Conservation (phyloP, 2,888 invertebrate genomes). For the Diogma glabrata region DNA sequence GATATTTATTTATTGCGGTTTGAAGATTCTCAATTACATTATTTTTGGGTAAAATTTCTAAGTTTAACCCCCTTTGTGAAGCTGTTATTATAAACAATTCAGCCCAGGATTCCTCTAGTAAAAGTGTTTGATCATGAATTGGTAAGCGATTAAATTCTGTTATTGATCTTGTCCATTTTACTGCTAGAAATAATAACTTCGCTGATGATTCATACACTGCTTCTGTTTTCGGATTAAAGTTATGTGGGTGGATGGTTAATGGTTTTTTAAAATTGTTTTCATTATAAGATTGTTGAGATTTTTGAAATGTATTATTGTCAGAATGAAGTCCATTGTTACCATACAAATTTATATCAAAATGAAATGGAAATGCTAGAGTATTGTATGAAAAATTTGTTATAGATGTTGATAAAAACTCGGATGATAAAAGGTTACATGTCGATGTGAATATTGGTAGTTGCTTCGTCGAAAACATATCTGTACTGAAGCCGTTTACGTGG, state of each 20-base stretch:
- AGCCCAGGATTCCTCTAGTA: conserved; percentile 71
- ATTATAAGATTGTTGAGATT: too few species aligned
- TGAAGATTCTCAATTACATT: conserved; percentile 39
- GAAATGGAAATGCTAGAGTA: conserved; percentile 10
- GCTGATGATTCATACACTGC: conserved; percentile 59
- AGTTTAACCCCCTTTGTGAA: conserved; percentile 53
- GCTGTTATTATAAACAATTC: conserved; percentile 74
- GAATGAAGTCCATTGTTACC: neutral
- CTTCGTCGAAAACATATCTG: conserved; percentile 9
- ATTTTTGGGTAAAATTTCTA: conserved; percentile 5
- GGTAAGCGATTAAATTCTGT: conserved; percentile 60
- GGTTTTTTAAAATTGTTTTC: neutral
- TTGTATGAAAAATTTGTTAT: conserved; percentile 11
- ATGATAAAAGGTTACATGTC: neutral
- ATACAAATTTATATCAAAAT: neutral
- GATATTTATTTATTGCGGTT: conserved; percentile 53
- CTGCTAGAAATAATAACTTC: conserved; percentile 60
- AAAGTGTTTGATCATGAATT: conserved; percentile 50
- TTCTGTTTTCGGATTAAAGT: conserved; percentile 28
- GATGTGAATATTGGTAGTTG: neutral
- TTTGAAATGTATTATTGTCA: neutral
- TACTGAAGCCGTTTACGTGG: conserved; percentile 24
- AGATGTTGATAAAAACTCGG: conserved; percentile 3
- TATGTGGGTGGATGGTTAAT: neutral
- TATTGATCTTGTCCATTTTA: conserved; percentile 70